A percentile compares a stretch with the other conserved stretches of the same genome.
Evolutionary conservation across 1,140 invertebrate species (phyloP).

Genomic region (Pollicipes pollicipes): DNA sequence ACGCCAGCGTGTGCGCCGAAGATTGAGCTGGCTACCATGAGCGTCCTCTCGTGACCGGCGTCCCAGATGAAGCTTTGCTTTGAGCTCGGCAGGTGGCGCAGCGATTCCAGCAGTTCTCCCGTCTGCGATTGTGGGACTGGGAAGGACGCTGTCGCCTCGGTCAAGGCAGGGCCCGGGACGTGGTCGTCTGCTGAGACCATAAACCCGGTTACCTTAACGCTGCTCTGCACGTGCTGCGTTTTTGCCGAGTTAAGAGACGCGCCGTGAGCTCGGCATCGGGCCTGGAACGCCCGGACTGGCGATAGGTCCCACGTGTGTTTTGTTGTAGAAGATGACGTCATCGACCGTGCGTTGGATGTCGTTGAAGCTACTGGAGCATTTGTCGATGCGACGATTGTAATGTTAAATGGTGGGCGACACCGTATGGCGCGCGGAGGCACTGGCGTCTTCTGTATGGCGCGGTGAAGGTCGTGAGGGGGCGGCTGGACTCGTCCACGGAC

Average conservation of each 20-base stretch:
- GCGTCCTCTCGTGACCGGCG: slow-evolving; percentile 14
- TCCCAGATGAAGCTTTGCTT: slow-evolving; percentile 13
- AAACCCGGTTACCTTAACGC: slow-evolving; percentile 9
- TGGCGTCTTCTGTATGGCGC: slow-evolving; percentile 19
- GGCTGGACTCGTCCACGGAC: slow-evolving; percentile 18
- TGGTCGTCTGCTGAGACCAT: slow-evolving; percentile 7
- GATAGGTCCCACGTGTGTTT: slow-evolving; percentile 9
- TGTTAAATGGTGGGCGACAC: slow-evolving; percentile 17
- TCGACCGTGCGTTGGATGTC: slow-evolving; percentile 17
- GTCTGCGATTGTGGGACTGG: slow-evolving; percentile 12
- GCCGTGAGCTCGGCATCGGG: not conserved
- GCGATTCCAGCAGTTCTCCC: no score
- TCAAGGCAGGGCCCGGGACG: not conserved
- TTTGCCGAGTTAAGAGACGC: slow-evolving; percentile 12
- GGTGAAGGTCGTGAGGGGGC: slow-evolving; percentile 20
- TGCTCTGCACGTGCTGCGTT: not conserved
- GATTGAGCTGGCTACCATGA: slow-evolving; percentile 8
- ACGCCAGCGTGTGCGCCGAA: slow-evolving; percentile 10
- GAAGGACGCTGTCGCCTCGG: slow-evolving; percentile 9
- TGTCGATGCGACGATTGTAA: slow-evolving; percentile 17
- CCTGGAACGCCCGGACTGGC: slow-evolving; percentile 9
- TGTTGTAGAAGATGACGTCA: slow-evolving; percentile 14
- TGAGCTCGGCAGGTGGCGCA: slow-evolving; percentile 14
- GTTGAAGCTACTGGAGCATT: slow-evolving; percentile 11
- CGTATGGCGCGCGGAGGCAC: slow-evolving; percentile 15